phyloP scores from a whole-genome alignment of 2,797 vertebrate genomes.

The Arnoldichthys spilopterus region DNA sequence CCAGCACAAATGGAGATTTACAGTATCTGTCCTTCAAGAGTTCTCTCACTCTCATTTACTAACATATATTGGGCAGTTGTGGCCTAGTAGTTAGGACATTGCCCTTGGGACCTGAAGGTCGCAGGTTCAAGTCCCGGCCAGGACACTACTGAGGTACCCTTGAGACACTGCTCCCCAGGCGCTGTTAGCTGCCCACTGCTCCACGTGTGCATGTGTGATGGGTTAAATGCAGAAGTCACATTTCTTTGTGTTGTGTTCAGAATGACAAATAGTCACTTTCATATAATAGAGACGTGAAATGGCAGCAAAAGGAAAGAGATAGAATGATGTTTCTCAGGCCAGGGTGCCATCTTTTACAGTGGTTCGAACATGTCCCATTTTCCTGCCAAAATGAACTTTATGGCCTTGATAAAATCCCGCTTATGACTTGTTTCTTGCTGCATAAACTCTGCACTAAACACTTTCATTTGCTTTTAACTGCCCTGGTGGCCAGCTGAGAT shows the following conservation, averaged over 20 bases:
- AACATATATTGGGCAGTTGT: no score
- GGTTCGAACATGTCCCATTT: conserved; percentile 68
- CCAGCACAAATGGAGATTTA: conserved; percentile 45
- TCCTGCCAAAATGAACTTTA: conserved; percentile 72
- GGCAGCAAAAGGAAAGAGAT: conserved; percentile 30
- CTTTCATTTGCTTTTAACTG: conserved; percentile 74
- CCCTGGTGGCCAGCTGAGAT: conserved; percentile 58
- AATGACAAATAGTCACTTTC: no score
- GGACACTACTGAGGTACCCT: no score
- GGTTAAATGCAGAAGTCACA: no score
- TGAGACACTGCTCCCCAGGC: no score
- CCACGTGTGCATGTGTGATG: no score
- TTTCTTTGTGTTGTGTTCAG: no score
- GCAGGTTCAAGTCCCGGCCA: no score
- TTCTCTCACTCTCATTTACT: conserved; percentile 27
- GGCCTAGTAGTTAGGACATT: no score
- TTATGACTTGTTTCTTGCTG: conserved; percentile 68
- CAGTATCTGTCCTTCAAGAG: conserved; percentile 44
- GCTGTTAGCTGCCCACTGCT: no score
- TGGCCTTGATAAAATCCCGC: conserved; percentile 71
- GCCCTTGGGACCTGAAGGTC: no score
- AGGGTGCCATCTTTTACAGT: conserved; percentile 56
- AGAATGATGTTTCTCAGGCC: conserved; percentile 47
- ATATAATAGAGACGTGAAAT: conserved; percentile 37
- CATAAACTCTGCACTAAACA: conserved; percentile 72